Evolutionary conservation across 2,888 invertebrate species (phyloP).

Genomic region (Hydriomena furcata): DNA sequence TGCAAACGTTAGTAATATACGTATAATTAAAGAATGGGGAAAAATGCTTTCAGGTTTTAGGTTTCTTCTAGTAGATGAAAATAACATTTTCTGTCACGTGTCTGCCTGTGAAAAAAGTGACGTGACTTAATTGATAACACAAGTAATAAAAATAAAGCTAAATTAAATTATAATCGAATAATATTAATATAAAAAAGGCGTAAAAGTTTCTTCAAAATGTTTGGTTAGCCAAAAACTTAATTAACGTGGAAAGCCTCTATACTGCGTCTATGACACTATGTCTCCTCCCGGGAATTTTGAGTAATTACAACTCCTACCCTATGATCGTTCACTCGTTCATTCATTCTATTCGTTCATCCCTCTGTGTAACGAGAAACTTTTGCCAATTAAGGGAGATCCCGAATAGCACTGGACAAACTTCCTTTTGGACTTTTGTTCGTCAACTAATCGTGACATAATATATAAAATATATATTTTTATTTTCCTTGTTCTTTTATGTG

Average conservation of each 20-base stretch:
- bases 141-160: too few relatives aligned
- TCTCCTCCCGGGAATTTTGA: constrained; percentile 56
- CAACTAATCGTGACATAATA: constrained; percentile 55
- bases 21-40: too few relatives aligned
- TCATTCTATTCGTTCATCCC: constrained; percentile 49
- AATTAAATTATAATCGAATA: too few relatives aligned
- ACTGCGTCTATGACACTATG: constrained; percentile 27
- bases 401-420: constrained; percentile 56
- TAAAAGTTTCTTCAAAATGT: constrained; percentile 14
- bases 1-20: too few relatives aligned
- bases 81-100: too few relatives aligned
- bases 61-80: too few relatives aligned
- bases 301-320: constrained; percentile 57
- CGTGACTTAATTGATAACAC: too few relatives aligned
- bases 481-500: constrained; percentile 39
- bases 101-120: too few relatives aligned
- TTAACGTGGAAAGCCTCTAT: constrained; percentile 18
- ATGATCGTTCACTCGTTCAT: constrained; percentile 61
- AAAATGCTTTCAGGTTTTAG: too few relatives aligned
- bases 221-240: constrained; percentile 23
- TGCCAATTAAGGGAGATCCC: constrained; percentile 55
- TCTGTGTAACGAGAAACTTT: constrained; percentile 52
- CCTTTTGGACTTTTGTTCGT: constrained; percentile 52
- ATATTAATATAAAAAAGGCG: too few relatives aligned
- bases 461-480: constrained; percentile 45